Conservation (phyloP, 92 coral and sea anemone species). For the Porites lobata region DNA sequence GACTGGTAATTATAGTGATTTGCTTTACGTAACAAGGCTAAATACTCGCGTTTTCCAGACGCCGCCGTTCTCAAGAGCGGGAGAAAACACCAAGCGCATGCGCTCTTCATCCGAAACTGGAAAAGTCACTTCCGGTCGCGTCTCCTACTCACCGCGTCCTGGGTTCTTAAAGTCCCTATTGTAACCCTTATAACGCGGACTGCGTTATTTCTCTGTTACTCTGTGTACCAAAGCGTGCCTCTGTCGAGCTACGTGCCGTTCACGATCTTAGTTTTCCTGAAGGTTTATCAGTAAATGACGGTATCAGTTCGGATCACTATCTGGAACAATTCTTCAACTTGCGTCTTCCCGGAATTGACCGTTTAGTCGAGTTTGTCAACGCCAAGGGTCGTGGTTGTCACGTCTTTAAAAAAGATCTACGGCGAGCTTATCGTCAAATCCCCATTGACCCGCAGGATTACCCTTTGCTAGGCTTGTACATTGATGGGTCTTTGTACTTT, state of each 20-base stretch:
- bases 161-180: too few relatives aligned
- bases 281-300: constrained; percentile 54
- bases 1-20: too few relatives aligned
- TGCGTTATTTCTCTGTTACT: constrained; percentile 61
- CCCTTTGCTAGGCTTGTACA: constrained; percentile 39
- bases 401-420: constrained; percentile 54
- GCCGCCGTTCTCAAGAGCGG: too few relatives aligned
- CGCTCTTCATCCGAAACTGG: too few relatives aligned
- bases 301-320: constrained; percentile 48
- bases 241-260: not conserved
- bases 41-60: too few relatives aligned
- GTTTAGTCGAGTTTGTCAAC: constrained; percentile 47
- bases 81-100: too few relatives aligned
- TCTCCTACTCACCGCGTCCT: too few relatives aligned
- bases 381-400: constrained; percentile 54
- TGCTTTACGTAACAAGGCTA: too few relatives aligned
- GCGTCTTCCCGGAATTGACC: constrained; percentile 10
- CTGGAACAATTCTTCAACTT: constrained; percentile 38
- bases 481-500: constrained; percentile 50
- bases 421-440: constrained; percentile 50
- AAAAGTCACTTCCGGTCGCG: too few relatives aligned
- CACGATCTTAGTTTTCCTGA: constrained; percentile 50
- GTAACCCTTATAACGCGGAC: constrained; percentile 42
- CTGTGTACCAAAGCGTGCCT: constrained; percentile 63
- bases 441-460: constrained; percentile 59